Percentiles rank a stretch among this genome's conserved stretches.
Evolutionary conservation across 2,888 invertebrate genomes (phyloP).

Genomic region (Eristalis tenax): DNA sequence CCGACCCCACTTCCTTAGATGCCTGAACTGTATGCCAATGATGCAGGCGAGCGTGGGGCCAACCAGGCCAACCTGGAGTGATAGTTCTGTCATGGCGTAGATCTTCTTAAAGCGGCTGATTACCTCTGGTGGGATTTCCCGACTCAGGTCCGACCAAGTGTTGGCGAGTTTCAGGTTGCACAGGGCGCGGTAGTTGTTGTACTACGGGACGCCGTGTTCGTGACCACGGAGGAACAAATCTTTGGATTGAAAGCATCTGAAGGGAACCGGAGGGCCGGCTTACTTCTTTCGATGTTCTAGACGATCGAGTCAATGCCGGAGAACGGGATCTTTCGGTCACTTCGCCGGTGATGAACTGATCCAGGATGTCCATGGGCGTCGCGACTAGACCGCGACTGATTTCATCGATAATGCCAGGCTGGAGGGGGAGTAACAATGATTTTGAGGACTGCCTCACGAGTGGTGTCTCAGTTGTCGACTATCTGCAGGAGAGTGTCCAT

Average conservation of each 20-base stretch:
- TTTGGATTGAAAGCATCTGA: background rate
- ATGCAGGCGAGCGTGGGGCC: constrained; percentile 97
- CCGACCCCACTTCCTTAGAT: constrained; percentile 94
- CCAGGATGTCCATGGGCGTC: constrained; percentile 95
- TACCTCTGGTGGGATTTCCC: constrained; percentile 93
- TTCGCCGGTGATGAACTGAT: constrained; percentile 96
- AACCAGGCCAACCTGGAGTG: constrained; percentile 93
- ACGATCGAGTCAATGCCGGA: constrained; percentile 96
- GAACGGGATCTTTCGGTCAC: constrained; percentile 92
- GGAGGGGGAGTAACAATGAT: background rate
- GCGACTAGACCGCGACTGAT: constrained; percentile 91
- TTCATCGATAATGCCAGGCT: constrained; percentile 91
- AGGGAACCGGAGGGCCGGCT: constrained; percentile 68
- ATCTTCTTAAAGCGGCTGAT: constrained; percentile 89
- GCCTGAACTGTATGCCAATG: constrained; percentile 96
- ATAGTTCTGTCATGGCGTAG: constrained; percentile 93
- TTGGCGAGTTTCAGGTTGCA: constrained; percentile 93
- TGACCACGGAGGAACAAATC: constrained; percentile 82
- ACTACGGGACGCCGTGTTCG: constrained; percentile 93
- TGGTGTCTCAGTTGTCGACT: background rate
- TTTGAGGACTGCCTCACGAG: background rate
- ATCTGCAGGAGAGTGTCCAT: constrained; percentile 86
- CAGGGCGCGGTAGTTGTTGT: constrained; percentile 94
- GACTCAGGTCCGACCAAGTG: constrained; percentile 91
- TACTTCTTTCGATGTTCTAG: constrained; percentile 90